Evolutionary conservation across 2,888 invertebrate species (phyloP).

Genomic region (Trilocha varians): DNA sequence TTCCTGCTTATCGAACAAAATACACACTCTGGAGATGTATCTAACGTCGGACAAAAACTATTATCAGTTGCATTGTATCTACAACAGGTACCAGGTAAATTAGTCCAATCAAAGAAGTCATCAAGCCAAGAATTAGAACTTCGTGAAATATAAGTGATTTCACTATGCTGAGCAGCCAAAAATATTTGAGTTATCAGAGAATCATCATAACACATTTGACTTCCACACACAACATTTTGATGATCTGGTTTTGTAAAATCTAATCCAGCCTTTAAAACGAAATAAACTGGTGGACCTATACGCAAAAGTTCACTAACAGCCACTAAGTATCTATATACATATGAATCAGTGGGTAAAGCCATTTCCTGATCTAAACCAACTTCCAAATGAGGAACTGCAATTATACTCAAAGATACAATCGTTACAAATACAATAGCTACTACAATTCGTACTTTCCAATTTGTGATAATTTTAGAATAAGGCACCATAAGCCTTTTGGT

Average conservation of each 20-base stretch:
- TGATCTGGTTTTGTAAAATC: conserved; percentile 78
- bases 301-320: conserved; percentile 80
- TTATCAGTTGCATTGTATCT: conserved; percentile 73
- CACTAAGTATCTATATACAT: conserved; percentile 89
- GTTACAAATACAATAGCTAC: conserved; percentile 80
- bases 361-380: conserved; percentile 94
- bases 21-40: conserved; percentile 51
- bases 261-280: conserved; percentile 86
- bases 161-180: conserved; percentile 76
- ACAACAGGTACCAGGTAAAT: conserved; percentile 76
- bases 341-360: conserved; percentile 92
- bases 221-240: conserved; percentile 85
- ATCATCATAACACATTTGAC: conserved; percentile 77
- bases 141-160: conserved; percentile 81
- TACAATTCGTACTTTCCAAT: conserved; percentile 61
- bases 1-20: conserved; percentile 61
- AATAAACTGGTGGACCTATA: conserved; percentile 95
- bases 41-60: conserved; percentile 78
- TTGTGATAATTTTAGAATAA: conserved; percentile 47
- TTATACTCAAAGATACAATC: conserved; percentile 78
- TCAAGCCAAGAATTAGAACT: conserved; percentile 94
- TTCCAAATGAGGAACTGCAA: conserved; percentile 82
- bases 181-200: conserved; percentile 82
- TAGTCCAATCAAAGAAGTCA: conserved; percentile 91
- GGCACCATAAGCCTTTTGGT: conserved; percentile 50